Evolutionary conservation across 2,888 invertebrate genomes (phyloP).

Genomic region (Rutpela maculata): DNA sequence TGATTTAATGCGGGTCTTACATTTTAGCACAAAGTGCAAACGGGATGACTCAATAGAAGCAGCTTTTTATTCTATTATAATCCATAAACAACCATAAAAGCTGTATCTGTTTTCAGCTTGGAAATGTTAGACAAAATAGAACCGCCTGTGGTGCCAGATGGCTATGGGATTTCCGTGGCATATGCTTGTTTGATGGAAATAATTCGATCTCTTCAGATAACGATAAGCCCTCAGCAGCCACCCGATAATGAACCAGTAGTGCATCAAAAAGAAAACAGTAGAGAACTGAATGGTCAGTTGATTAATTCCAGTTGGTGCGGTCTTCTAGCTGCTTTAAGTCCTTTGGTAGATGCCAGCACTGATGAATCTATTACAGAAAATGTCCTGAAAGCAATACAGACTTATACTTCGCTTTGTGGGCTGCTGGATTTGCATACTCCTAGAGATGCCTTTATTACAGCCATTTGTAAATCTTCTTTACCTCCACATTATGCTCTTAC

Average conservation of each 20-base stretch:
- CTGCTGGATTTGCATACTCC: constrained; percentile 85
- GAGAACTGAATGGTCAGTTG: constrained; percentile 82
- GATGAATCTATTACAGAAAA: constrained; percentile 95
- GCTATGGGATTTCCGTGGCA: constrained; percentile 97
- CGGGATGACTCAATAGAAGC: too few species aligned
- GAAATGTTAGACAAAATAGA: constrained; percentile 98
- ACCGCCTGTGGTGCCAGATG: constrained; percentile 95
- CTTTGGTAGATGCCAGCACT: constrained; percentile 95
- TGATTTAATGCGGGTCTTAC: too few species aligned
- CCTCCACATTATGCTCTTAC: constrained; percentile 96
- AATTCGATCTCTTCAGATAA: constrained; percentile 88
- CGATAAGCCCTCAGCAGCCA: constrained; percentile 78
- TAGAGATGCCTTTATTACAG: constrained; percentile 95
- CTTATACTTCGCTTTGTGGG: constrained; percentile 92
- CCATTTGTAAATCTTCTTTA: constrained; percentile 96
- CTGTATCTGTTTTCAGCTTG: constrained; percentile 77
- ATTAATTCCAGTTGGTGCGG: constrained; percentile 98
- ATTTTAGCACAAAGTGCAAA: too few species aligned
- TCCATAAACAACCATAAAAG: too few species aligned
- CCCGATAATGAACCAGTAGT: constrained; percentile 57
- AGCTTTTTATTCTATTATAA: too few species aligned
- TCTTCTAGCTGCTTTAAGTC: constrained; percentile 91
- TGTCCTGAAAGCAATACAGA: constrained; percentile 93
- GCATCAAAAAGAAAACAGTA: constrained; percentile 70
- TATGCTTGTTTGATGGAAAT: constrained; percentile 95